A percentile compares a stretch with the other conserved stretches of the same genome.
Conservation (phyloP, 2,888 invertebrate species). For the Lepidochitona cinerea region DNA sequence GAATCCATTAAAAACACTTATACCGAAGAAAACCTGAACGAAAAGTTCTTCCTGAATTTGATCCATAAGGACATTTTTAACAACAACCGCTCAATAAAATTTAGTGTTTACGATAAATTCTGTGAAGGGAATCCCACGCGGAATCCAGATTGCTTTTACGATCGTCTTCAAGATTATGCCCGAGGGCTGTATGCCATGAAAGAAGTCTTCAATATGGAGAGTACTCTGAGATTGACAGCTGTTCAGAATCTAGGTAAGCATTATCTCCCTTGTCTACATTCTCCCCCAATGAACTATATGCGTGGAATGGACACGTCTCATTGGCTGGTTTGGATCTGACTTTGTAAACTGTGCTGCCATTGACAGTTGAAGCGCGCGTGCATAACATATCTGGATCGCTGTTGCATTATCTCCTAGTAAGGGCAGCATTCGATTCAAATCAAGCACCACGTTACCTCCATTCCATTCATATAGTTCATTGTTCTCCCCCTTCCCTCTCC, state of each 20-base stretch:
- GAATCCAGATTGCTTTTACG: constrained; percentile 47
- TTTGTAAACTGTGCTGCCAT: too few relatives aligned
- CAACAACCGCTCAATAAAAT: constrained; percentile 30
- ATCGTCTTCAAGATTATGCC: constrained; percentile 55
- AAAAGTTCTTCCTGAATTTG: constrained; percentile 45
- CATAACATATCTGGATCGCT: too few relatives aligned
- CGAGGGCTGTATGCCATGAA: constrained; percentile 57
- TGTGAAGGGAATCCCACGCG: constrained; percentile 34
- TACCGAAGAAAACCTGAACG: constrained; percentile 19
- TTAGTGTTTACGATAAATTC: constrained; percentile 38
- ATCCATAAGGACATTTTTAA: constrained; percentile 56
- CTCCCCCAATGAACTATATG: too few relatives aligned
- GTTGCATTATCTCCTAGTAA: too few relatives aligned
- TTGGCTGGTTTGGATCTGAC: too few relatives aligned
- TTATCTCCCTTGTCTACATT: too few relatives aligned
- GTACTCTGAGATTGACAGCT: constrained; percentile 52
- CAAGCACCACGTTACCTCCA: too few relatives aligned
- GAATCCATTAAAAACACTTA: constrained; percentile 37
- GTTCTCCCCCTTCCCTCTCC: too few relatives aligned
- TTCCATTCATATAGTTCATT: too few relatives aligned
- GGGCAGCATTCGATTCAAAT: too few relatives aligned
- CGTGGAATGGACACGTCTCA: too few relatives aligned
- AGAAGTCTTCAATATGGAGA: constrained; percentile 59
- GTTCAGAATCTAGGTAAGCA: constrained; percentile 59
- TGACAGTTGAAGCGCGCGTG: too few relatives aligned